phyloP scores from a whole-genome alignment of 2,797 vertebrate species.

The Chromis chromis region DNA sequence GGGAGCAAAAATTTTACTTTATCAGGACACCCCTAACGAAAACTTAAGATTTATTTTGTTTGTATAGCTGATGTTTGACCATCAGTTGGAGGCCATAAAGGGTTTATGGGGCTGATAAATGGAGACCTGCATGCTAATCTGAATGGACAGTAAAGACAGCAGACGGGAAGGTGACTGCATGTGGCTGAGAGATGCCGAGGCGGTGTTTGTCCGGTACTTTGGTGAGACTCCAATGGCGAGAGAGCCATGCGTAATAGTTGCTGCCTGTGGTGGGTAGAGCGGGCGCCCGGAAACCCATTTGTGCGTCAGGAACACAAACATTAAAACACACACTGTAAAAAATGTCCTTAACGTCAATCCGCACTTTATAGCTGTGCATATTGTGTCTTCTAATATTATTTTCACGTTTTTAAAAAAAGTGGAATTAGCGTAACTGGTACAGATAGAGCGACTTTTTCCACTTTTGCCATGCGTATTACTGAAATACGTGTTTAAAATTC shows the following conservation, averaged over 20 bases:
- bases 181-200: constrained; percentile 5
- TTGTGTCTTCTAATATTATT: not conserved
- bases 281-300: constrained; percentile 61
- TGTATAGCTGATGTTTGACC: not conserved
- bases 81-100: not conserved
- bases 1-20: too few species aligned
- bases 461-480: not conserved
- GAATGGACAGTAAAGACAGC: not conserved
- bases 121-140: not conserved
- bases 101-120: not conserved
- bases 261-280: constrained; percentile 25
- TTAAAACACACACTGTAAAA: constrained; percentile 55
- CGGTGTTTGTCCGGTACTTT: constrained; percentile 16
- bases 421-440: rapidly evolving
- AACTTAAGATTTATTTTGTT: not conserved
- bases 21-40: not conserved
- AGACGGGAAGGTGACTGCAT: constrained; percentile 2
- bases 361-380: not conserved
- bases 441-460: rapidly evolving
- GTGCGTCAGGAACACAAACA: constrained; percentile 49
- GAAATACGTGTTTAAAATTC: not conserved
- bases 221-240: constrained; percentile 16
- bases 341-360: not conserved
- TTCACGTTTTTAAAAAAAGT: not conserved
- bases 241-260: constrained; percentile 49